Conservation (phyloP, 2,797 vertebrate species). For the Podarcis lilfordi region DNA sequence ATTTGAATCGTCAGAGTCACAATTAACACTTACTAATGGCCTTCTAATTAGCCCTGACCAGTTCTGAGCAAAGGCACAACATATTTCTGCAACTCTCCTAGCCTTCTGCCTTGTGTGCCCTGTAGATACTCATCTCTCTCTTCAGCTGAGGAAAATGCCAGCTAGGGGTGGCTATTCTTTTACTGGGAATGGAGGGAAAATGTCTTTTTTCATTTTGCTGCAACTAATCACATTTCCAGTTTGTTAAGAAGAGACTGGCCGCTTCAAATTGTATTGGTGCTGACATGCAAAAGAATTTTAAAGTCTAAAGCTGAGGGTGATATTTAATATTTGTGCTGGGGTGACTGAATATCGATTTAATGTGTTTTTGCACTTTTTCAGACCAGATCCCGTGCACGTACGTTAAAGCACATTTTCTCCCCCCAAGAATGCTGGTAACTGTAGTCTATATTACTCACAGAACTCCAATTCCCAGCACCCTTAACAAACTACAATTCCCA, state of each 20-base stretch:
- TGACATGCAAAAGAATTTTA: slow-evolving; percentile 21
- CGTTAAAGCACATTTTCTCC: too few relatives aligned
- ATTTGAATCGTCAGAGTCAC: slow-evolving; percentile 42
- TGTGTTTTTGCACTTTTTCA: neutral
- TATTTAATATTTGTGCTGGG: neutral
- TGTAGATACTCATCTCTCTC: neutral
- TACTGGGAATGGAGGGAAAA: neutral
- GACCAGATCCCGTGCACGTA: neutral
- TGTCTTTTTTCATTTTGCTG: neutral
- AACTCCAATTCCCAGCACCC: too few relatives aligned
- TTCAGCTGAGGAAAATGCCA: neutral
- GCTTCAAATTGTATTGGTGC: slow-evolving; percentile 14
- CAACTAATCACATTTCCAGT: slow-evolving; percentile 12
- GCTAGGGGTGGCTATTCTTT: neutral
- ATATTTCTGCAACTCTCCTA: neutral
- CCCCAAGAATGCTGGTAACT: too few relatives aligned
- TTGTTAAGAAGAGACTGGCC: slow-evolving; percentile 42
- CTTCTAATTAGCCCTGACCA: neutral
- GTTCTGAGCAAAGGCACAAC: neutral
- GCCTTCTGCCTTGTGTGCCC: neutral
- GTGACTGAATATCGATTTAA: neutral
- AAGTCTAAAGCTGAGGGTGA: slow-evolving; percentile 33
- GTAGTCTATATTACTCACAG: too few relatives aligned
- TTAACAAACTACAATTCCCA: too few relatives aligned
- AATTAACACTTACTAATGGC: slow-evolving; percentile 34